Conservation (phyloP, 2,888 invertebrate genomes). For the Drosophila macrothrix region DNA sequence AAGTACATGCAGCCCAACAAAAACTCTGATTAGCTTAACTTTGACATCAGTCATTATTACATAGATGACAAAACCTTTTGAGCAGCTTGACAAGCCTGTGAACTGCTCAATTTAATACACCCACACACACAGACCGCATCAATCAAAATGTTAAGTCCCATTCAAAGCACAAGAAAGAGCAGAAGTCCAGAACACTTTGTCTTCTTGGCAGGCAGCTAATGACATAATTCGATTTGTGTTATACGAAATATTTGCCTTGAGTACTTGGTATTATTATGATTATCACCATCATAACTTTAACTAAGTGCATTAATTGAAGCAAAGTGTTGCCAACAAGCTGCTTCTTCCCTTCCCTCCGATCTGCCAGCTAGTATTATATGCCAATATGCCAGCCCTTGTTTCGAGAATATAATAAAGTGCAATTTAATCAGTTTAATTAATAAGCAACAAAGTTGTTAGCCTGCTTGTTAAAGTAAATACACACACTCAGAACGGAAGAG, state of each 20-base stretch:
- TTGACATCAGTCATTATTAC: constrained; percentile 15
- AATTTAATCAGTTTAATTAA: constrained; percentile 78
- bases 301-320: constrained; percentile 54
- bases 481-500: neutral
- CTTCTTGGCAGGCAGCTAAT: constrained; percentile 34
- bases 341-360: neutral
- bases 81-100: constrained; percentile 1
- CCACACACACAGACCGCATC: constrained; percentile 10
- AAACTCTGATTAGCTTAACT: constrained; percentile 41
- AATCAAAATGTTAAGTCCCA: constrained; percentile 24
- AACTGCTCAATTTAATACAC: constrained; percentile 1
- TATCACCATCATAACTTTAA: constrained; percentile 41
- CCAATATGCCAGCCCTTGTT: constrained; percentile 5
- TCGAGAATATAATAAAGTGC: constrained; percentile 33
- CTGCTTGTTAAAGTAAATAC: neutral
- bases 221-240: constrained; percentile 61
- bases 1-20: constrained; percentile 20
- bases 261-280: constrained; percentile 43
- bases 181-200: constrained; percentile 10
- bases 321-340: constrained; percentile 26
- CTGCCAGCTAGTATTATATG: neutral
- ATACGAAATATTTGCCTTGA: constrained; percentile 29
- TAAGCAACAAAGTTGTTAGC: constrained; percentile 49
- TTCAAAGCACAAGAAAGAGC: constrained; percentile 4
- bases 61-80: constrained; percentile 16